Evolutionary conservation across 1,140 invertebrate species (phyloP).

Genomic region (Phymastichus coffea): DNA sequence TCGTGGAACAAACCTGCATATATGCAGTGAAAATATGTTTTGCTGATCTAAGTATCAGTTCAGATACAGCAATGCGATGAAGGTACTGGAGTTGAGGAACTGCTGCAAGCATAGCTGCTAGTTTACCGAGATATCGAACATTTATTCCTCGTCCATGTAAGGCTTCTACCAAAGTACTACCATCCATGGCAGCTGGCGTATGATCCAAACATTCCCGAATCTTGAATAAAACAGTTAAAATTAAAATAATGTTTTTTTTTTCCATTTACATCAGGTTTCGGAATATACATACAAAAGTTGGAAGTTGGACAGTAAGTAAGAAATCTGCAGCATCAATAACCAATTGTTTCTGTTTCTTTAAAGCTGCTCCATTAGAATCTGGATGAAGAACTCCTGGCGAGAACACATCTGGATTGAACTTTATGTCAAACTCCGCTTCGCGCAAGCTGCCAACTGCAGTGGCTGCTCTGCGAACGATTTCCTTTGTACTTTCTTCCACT

Average conservation of each 20-base stretch:
- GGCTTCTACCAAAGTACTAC: slow-evolving; percentile 88
- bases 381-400: slow-evolving; percentile 89
- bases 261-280: neutral
- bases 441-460: slow-evolving; percentile 88
- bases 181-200: slow-evolving; percentile 91
- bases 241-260: neutral
- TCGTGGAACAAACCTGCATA: slow-evolving; percentile 68
- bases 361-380: slow-evolving; percentile 65
- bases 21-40: slow-evolving; percentile 94
- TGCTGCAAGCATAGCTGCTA: slow-evolving; percentile 75
- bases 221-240: slow-evolving; percentile 53
- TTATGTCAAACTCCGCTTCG: slow-evolving; percentile 92
- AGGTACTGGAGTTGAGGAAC: slow-evolving; percentile 84
- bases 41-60: slow-evolving; percentile 82
- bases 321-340: slow-evolving; percentile 96
- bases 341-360: slow-evolving; percentile 83
- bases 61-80: slow-evolving; percentile 82
- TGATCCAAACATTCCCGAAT: slow-evolving; percentile 91
- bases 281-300: slow-evolving; percentile 75
- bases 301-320: slow-evolving; percentile 89
- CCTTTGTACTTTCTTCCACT: slow-evolving; percentile 84
- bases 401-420: slow-evolving; percentile 98
- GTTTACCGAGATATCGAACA: slow-evolving; percentile 91
- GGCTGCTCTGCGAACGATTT: slow-evolving; percentile 87
- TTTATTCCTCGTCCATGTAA: slow-evolving; percentile 95